These are phyloP conservation scores for Drosophila grimshawi DNA, from an alignment of 1,140 invertebrate species.

Conservation along the genomic window DNA sequence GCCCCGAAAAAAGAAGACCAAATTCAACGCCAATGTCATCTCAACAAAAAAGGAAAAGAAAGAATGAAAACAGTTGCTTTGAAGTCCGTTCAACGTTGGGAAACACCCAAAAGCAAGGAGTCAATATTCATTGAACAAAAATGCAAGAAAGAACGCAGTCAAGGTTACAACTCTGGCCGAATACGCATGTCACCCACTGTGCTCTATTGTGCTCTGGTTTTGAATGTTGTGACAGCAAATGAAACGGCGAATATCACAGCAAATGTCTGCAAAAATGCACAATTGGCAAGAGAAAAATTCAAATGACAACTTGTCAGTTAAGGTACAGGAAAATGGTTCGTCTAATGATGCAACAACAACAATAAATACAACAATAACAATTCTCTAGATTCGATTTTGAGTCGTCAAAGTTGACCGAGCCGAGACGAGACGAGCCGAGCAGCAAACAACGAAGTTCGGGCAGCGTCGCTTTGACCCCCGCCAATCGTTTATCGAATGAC, in stretches of 20 bases:
- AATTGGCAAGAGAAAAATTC: conserved; percentile 52
- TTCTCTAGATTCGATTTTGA: conserved; percentile 67
- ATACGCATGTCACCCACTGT: conserved; percentile 31
- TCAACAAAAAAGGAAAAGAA: neutral
- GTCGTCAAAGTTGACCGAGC: conserved; percentile 11
- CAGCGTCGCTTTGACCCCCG: conserved; percentile 65
- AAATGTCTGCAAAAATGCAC: conserved; percentile 41
- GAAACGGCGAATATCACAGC: conserved; percentile 49
- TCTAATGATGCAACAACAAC: conserved; percentile 50
- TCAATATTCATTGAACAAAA: conserved; percentile 48
- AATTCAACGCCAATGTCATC: neutral
- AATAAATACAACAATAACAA: conserved; percentile 45
- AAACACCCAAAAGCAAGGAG: conserved; percentile 27
- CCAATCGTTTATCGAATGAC: conserved; percentile 83
- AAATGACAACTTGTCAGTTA: conserved; percentile 6
- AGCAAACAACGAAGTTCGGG: conserved; percentile 18
- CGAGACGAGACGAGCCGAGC: conserved; percentile 25
- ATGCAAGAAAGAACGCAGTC: conserved; percentile 24
- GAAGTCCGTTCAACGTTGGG: conserved; percentile 34
- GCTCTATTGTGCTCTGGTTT: conserved; percentile 44
- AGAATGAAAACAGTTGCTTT: conserved; percentile 12
- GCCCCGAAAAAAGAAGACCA: neutral
- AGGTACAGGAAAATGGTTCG: conserved; percentile 34
- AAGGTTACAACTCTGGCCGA: conserved; percentile 50
- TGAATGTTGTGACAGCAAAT: conserved; percentile 62